Conservation (phyloP, 2,888 invertebrate species). For the Drosophila maculinotata region DNA sequence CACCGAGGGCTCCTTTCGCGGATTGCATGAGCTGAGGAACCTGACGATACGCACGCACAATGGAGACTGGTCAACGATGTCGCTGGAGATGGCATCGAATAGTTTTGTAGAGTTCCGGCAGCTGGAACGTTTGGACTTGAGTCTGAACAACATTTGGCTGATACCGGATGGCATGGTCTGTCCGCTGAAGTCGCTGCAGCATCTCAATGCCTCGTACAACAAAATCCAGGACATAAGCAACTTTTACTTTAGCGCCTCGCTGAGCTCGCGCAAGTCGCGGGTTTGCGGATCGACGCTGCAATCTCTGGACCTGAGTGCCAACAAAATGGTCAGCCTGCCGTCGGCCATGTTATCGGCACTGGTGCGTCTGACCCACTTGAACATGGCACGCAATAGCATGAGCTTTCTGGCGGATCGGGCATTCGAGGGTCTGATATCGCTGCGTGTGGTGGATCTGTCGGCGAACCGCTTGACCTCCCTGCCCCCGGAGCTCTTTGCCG, state of each 20-base stretch:
- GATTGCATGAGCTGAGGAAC: conserved; percentile 92
- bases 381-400: conserved; percentile 94
- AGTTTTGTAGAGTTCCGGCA: conserved; percentile 92
- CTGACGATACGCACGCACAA: conserved; percentile 94
- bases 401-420: conserved; percentile 94
- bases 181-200: conserved; percentile 91
- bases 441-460: conserved; percentile 94
- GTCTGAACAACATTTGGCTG: conserved; percentile 95
- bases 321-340: conserved; percentile 93
- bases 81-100: conserved; percentile 91
- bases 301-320: conserved; percentile 92
- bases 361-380: conserved; percentile 91
- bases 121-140: conserved; percentile 93
- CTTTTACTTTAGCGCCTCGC: conserved; percentile 91
- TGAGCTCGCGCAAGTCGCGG: conserved; percentile 84
- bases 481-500: conserved; percentile 93
- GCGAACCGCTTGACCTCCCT: conserved; percentile 95
- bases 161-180: conserved; percentile 95
- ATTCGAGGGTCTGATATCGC: conserved; percentile 91
- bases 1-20: conserved; percentile 92
- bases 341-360: conserved; percentile 92
- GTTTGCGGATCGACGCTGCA: conserved; percentile 89
- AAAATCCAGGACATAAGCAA: conserved; percentile 94
- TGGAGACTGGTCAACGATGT: conserved; percentile 94
- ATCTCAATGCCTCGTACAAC: conserved; percentile 94